Conservation (phyloP, 1,140 invertebrate genomes). For the Apis cerana region DNA sequence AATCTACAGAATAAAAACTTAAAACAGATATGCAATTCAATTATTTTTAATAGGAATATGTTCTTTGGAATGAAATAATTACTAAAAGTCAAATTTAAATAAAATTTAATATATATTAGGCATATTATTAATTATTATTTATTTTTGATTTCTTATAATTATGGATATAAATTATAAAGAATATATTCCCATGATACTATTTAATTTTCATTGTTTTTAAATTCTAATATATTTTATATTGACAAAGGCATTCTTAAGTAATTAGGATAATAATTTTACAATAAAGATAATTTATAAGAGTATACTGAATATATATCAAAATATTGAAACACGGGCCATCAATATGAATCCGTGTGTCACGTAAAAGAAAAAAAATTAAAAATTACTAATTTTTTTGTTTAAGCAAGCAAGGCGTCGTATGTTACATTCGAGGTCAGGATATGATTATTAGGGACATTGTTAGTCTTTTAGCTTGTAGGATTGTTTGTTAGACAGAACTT, state of each 20-base stretch:
- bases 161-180: not conserved
- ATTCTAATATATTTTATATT: conserved; percentile 44
- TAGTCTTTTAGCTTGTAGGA: conserved; percentile 76
- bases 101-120: not conserved
- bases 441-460: conserved; percentile 74
- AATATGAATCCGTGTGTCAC: conserved; percentile 72
- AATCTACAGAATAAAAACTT: conserved; percentile 61
- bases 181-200: conserved; percentile 59
- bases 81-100: not conserved
- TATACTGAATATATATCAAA: conserved; percentile 27
- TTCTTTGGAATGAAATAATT: conserved; percentile 8
- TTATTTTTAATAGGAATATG: conserved; percentile 53
- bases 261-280: conserved; percentile 40
- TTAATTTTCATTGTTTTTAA: conserved; percentile 36
- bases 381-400: conserved; percentile 42
- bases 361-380: not conserved
- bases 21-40: conserved; percentile 57
- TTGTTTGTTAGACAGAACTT: conserved; percentile 82
- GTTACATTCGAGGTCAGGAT: conserved; percentile 79
- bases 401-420: conserved; percentile 80
- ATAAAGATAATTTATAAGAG: conserved; percentile 23
- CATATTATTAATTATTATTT: not conserved
- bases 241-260: conserved; percentile 56
- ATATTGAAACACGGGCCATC: conserved; percentile 72
- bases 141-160: not conserved